Conservation (phyloP, 2,888 invertebrate species). For the Auanema freiburgensis region DNA sequence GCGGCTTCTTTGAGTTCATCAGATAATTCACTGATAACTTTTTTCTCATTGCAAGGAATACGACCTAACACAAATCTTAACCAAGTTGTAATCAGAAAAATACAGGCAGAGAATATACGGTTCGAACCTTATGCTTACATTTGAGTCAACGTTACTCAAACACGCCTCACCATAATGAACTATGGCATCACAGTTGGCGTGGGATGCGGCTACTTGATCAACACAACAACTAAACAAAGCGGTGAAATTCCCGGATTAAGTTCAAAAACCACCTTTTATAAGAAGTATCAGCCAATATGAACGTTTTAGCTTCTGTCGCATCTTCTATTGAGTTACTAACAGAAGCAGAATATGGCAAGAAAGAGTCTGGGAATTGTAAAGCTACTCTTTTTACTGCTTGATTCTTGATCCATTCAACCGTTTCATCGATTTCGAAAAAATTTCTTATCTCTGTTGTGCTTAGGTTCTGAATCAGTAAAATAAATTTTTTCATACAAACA, state of each 20-base stretch:
- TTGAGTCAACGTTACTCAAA: slow-evolving; percentile 70
- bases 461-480: slow-evolving; percentile 11
- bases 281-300: slow-evolving; percentile 59
- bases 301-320: slow-evolving; percentile 32
- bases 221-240: slow-evolving; percentile 77
- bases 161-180: slow-evolving; percentile 91
- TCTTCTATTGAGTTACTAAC: slow-evolving; percentile 27
- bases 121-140: no score
- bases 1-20: background rate
- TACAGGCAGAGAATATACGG: background rate
- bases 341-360: slow-evolving; percentile 38
- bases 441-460: slow-evolving; percentile 18
- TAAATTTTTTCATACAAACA: background rate
- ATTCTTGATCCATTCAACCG: slow-evolving; percentile 47
- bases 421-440: slow-evolving; percentile 51
- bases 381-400: slow-evolving; percentile 43
- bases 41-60: no score
- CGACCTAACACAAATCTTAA: slow-evolving; percentile 1
- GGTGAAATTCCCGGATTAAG: background rate
- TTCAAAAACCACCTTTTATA: slow-evolving; percentile 50
- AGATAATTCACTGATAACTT: background rate
- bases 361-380: slow-evolving; percentile 58
- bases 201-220: slow-evolving; percentile 85
- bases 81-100: slow-evolving; percentile 1
- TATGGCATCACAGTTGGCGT: slow-evolving; percentile 81